These are phyloP conservation scores for Anastrepha ludens DNA, from an alignment of 1,140 invertebrate genomes.

Conservation along the genomic window DNA sequence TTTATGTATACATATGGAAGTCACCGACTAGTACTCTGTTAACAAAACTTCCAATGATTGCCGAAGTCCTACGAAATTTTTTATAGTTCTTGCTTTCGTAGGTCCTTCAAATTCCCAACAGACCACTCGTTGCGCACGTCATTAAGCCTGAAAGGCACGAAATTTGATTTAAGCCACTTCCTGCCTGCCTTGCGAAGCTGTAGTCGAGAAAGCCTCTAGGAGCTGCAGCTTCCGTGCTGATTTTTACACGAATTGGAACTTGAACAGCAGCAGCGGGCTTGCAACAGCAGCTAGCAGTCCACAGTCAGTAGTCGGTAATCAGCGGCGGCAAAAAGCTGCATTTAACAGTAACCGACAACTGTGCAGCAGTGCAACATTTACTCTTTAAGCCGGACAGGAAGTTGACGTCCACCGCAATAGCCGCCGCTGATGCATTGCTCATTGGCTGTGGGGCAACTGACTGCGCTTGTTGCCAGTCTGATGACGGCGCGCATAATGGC, in stretches of 20 bases:
- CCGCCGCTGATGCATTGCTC: neutral
- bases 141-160: slow-evolving; percentile 36
- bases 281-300: neutral
- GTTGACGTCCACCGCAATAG: slow-evolving; percentile 25
- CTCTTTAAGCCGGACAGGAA: slow-evolving; percentile 37
- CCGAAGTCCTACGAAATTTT: neutral
- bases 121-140: neutral
- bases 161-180: slow-evolving; percentile 45
- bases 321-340: neutral
- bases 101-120: neutral
- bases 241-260: slow-evolving; percentile 45
- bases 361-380: slow-evolving; percentile 9
- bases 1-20: too few species aligned
- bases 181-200: neutral
- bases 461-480: neutral
- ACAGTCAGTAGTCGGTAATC: neutral
- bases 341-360: slow-evolving; percentile 1
- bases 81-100: neutral
- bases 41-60: too few species aligned
- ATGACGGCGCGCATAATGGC: neutral
- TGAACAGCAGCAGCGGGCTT: neutral
- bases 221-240: slow-evolving; percentile 35
- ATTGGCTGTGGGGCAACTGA: neutral
- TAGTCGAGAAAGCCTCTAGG: neutral
- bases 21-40: too few species aligned